phyloP scores from a whole-genome alignment of 2,888 invertebrate genomes.

The Pyrgus malvae region DNA sequence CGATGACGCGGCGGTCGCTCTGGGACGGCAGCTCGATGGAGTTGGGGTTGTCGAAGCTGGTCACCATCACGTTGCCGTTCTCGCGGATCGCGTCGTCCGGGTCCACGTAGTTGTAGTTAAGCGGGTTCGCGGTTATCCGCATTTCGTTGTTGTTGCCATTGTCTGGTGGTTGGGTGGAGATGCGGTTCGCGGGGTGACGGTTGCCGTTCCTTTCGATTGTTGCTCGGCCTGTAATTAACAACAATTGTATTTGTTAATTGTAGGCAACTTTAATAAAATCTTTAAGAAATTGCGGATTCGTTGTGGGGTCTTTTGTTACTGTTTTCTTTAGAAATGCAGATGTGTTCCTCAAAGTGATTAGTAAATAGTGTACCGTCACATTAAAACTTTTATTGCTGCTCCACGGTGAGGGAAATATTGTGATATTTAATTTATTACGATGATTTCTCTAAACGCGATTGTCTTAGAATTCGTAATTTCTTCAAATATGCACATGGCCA shows the following conservation, averaged over 20 bases:
- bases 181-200: constrained; percentile 67
- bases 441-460: no score
- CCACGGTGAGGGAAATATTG: no score
- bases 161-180: constrained; percentile 56
- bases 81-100: constrained; percentile 83
- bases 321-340: no score
- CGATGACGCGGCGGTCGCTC: constrained; percentile 72
- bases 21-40: constrained; percentile 86
- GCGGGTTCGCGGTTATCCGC: constrained; percentile 90
- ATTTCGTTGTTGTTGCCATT: constrained; percentile 80
- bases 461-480: no score
- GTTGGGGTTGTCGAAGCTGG: constrained; percentile 89
- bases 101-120: constrained; percentile 86
- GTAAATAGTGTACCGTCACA: no score
- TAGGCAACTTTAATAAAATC: no score
- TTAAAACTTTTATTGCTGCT: no score
- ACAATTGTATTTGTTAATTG: no score
- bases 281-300: background rate
- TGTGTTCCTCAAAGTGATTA: no score
- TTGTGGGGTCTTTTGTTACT: no score
- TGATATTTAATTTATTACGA: no score
- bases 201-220: constrained; percentile 82
- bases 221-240: constrained; percentile 72
- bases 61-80: constrained; percentile 79
- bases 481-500: no score